These are phyloP conservation scores for Zaprionus nigranus DNA, from an alignment of 1,140 invertebrate species.

Conservation along the genomic window DNA sequence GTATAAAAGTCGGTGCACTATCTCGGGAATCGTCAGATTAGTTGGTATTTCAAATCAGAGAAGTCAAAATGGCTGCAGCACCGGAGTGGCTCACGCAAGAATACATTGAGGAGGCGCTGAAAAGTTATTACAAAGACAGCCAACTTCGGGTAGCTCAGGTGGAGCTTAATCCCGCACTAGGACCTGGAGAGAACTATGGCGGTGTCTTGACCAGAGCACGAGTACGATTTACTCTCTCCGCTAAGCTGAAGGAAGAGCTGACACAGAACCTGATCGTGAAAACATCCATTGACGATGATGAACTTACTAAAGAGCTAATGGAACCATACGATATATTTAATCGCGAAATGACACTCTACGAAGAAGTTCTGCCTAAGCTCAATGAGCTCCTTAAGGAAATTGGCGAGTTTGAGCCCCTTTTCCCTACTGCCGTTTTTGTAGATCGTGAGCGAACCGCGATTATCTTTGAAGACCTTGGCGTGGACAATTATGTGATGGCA, in stretches of 20 bases:
- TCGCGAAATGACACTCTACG: conserved; percentile 79
- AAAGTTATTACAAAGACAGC: conserved; percentile 56
- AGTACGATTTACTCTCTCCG: conserved; percentile 39
- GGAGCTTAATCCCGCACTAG: conserved; percentile 66
- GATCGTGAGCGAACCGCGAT: conserved; percentile 68
- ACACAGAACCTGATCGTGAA: conserved; percentile 67
- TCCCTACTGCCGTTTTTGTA: conserved; percentile 67
- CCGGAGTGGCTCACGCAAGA: conserved; percentile 74
- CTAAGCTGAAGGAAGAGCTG: background rate
- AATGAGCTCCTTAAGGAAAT: conserved; percentile 63
- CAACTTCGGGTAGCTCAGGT: conserved; percentile 48
- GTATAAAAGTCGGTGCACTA: conserved; percentile 44
- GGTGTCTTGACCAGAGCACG: conserved; percentile 68
- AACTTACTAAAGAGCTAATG: conserved; percentile 69
- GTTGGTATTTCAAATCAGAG: background rate
- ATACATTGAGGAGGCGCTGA: conserved; percentile 69
- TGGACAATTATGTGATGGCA: conserved; percentile 84
- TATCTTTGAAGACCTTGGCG: conserved; percentile 75
- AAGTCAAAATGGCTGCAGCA: conserved; percentile 57
- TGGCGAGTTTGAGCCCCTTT: conserved; percentile 63
- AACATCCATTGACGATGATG: conserved; percentile 73
- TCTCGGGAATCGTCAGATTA: background rate
- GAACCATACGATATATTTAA: conserved; percentile 77
- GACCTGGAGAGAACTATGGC: conserved; percentile 81
- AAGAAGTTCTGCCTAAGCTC: conserved; percentile 72